phyloP scores from a whole-genome alignment of 64 coral and sea anemone species.

The Stichodactyla helianthus region DNA sequence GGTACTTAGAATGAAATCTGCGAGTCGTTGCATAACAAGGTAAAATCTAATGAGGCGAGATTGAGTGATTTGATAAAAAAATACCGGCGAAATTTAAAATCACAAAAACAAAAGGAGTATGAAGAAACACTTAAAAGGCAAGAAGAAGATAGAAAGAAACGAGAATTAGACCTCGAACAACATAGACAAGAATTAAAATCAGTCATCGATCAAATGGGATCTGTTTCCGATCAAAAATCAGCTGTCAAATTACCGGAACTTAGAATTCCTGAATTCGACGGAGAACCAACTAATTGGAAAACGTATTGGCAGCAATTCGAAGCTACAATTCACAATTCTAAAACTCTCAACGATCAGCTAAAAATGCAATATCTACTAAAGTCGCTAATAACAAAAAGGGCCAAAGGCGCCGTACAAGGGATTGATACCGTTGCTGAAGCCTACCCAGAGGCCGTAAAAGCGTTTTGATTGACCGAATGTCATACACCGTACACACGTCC shows the following conservation, averaged over 20 bases:
- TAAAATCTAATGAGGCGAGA: background rate
- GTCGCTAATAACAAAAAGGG: slow-evolving; percentile 35
- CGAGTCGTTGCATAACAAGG: too few relatives aligned
- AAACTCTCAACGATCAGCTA: slow-evolving; percentile 14
- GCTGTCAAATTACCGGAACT: too few relatives aligned
- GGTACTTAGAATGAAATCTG: background rate
- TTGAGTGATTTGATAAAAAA: too few relatives aligned
- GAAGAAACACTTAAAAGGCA: too few relatives aligned
- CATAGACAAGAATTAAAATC: background rate
- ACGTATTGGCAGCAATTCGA: too few relatives aligned
- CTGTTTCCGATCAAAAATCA: background rate
- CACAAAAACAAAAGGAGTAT: too few relatives aligned
- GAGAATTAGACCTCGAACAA: background rate
- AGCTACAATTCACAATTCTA: too few relatives aligned
- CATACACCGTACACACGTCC: slow-evolving; percentile 32
- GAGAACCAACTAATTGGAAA: background rate
- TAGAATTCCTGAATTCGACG: background rate
- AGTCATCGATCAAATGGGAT: background rate
- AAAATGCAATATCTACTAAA: background rate
- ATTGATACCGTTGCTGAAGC: slow-evolving; percentile 20
- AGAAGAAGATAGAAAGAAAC: background rate
- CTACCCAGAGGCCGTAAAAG: background rate
- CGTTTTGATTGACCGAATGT: background rate
- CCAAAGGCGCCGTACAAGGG: slow-evolving; percentile 1
- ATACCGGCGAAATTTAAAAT: too few relatives aligned